Evolutionary conservation across 30 jellyfish, hydroid and myxozoan genomes (phyloP), one percentile per base, ranked within the genome.

Genomic region (Chironex yamaguchii): DNA sequence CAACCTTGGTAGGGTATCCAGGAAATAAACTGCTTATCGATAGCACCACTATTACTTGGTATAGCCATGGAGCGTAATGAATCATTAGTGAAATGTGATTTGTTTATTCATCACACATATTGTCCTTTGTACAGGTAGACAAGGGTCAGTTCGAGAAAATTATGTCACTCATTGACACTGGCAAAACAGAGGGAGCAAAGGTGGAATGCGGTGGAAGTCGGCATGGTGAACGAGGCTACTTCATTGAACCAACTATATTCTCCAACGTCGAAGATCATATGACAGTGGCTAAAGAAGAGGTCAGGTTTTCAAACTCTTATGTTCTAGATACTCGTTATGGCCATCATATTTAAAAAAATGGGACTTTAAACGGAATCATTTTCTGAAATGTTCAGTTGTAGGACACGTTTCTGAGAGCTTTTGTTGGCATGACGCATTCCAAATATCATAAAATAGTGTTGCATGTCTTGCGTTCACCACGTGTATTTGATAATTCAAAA

Each of bases 231-330:
- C 73, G 86, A 33, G 98, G 98, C 2, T 92, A 49, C 89, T 92
- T 85, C 74, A 79, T 92, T 53, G 97, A 92, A 63, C 98, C 98
- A 24, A 92, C 98, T 0, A 91, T 92, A 50, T 92, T 92, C 30
- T 81, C 98, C 20, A 96, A 92, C 62, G 98, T 92, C 27, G 86
- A 91, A 1, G 96, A 92, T 52, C 77, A 81, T 50, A 92, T 92
- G 98, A 80, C 82, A 6, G 86, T 92, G 13, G 98, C 98, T 26
- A 71, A 87, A 52, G 98, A 92, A 70, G 98, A 91, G 96, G 98
- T 71, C 23, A n/a, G 83, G 1, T 12, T 27, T 1, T 42, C 26
- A 4, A 3, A 29, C 49, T 28, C 1, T 27, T 23, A 29, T 68
- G n/a, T 13, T 3, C 34, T 14, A 11, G 1, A 1, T 30, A 26